Evolutionary conservation across 2,888 invertebrate species (phyloP).

Genomic region (Marasmarcha lunaedactyla): DNA sequence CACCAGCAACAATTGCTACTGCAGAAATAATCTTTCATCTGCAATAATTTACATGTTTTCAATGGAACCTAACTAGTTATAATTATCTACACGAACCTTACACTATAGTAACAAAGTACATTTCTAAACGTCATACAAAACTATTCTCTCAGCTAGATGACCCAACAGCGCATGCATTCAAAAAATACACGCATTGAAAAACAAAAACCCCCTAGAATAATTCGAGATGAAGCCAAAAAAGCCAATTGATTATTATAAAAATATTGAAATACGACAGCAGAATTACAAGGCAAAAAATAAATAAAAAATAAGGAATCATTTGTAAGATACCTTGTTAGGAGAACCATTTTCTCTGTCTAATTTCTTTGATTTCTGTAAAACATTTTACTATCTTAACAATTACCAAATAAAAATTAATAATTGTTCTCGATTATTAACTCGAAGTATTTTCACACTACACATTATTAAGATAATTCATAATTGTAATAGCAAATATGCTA

Average conservation of each 20-base stretch:
- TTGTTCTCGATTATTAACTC: too few species aligned
- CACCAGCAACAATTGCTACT: slow-evolving; percentile 23
- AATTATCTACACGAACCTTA: too few species aligned
- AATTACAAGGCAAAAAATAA: slow-evolving; percentile 17
- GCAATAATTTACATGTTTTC: slow-evolving; percentile 32
- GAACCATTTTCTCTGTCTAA: slow-evolving; percentile 77
- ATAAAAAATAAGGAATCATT: slow-evolving; percentile 24
- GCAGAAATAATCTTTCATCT: slow-evolving; percentile 59
- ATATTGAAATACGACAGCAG: slow-evolving; percentile 7
- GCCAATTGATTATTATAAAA: slow-evolving; percentile 20
- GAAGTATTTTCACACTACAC: too few species aligned
- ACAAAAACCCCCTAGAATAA: slow-evolving; percentile 17
- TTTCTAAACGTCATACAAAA: too few species aligned
- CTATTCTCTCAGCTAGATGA: slow-evolving; percentile 22
- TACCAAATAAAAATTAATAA: too few species aligned
- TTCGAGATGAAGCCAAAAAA: slow-evolving; percentile 28
- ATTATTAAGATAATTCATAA: too few species aligned
- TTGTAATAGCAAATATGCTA: too few species aligned
- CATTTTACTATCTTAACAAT: slow-evolving; percentile 30
- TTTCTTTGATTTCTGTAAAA: slow-evolving; percentile 86
- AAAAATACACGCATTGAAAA: slow-evolving; percentile 14
- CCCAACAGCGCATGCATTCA: slow-evolving; percentile 35
- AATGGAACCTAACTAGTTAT: too few species aligned
- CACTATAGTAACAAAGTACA: too few species aligned
- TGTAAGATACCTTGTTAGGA: slow-evolving; percentile 76